Percentiles rank a stretch among this genome's conserved stretches.
Evolutionary conservation across 2,797 vertebrate genomes (phyloP).

Genomic region (Ceyx erithaca): DNA sequence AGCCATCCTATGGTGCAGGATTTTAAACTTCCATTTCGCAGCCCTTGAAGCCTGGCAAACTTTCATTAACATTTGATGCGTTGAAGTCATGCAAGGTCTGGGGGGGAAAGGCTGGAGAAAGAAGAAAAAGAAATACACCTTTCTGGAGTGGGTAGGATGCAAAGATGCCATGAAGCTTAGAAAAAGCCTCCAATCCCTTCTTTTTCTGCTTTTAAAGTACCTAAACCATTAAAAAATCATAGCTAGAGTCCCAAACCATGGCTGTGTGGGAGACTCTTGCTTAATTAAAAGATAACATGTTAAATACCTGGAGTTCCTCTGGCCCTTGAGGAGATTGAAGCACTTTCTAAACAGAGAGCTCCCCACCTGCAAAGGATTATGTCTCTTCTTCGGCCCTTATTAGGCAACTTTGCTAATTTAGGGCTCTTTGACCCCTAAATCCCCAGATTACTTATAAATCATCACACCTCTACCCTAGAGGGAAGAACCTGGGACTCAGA

Average conservation of each 20-base stretch:
- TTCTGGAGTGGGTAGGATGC: neutral
- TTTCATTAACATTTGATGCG: slow-evolving; percentile 68
- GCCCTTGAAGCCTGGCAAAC: slow-evolving; percentile 59
- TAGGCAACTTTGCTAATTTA: neutral
- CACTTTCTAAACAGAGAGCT: neutral
- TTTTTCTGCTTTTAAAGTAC: neutral
- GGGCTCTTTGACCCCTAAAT: neutral
- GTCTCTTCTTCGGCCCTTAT: neutral
- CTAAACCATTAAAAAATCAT: neutral
- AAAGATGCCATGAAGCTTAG: neutral
- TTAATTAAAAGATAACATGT: neutral
- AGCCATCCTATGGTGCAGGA: slow-evolving; percentile 51
- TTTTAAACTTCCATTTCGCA: slow-evolving; percentile 62
- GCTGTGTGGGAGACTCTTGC: neutral
- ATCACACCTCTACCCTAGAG: neutral
- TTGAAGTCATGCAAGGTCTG: slow-evolving; percentile 44
- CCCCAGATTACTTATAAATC: neutral
- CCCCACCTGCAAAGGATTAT: neutral
- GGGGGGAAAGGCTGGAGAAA: neutral
- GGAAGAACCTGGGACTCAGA: neutral
- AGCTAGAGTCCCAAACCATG: neutral
- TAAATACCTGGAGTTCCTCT: neutral
- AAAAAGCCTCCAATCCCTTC: neutral
- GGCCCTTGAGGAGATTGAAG: neutral
- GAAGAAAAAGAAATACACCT: neutral